A percentile compares a stretch with the other conserved stretches of the same genome.
phyloP scores from a whole-genome alignment of 1,140 invertebrate genomes.

The Kradibia gibbosae region DNA sequence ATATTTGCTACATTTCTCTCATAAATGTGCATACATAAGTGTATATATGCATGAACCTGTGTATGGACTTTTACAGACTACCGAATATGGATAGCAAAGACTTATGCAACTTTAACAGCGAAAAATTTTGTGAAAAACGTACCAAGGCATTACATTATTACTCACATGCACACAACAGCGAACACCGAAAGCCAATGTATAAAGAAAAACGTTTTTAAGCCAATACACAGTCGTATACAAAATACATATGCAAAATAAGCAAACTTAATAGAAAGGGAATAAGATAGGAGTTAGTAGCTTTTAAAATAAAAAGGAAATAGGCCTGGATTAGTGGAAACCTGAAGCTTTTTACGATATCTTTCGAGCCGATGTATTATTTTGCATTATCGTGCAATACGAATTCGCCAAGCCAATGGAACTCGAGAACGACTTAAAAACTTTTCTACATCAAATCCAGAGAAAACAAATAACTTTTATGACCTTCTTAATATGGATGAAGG shows the following conservation, averaged over 20 bases:
- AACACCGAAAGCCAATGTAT: slow-evolving; percentile 59
- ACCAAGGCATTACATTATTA: slow-evolving; percentile 31
- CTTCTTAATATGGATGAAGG: slow-evolving; percentile 20
- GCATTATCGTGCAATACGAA: slow-evolving; percentile 47
- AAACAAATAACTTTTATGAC: slow-evolving; percentile 32
- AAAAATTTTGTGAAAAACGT: slow-evolving; percentile 26
- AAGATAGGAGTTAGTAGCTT: slow-evolving; percentile 46
- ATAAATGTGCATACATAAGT: too few relatives aligned
- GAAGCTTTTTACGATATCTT: slow-evolving; percentile 51
- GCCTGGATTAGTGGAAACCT: slow-evolving; percentile 58
- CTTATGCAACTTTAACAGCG: background rate
- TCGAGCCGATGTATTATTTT: slow-evolving; percentile 28
- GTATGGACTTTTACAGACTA: background rate
- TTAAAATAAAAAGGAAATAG: slow-evolving; percentile 41
- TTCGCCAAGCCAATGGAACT: slow-evolving; percentile 39
- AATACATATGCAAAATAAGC: slow-evolving; percentile 51
- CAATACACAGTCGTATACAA: slow-evolving; percentile 34
- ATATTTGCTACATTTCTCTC: too few relatives aligned
- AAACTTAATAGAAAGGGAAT: slow-evolving; percentile 48
- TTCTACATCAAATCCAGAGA: slow-evolving; percentile 30
- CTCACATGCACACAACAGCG: slow-evolving; percentile 61
- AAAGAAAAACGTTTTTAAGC: slow-evolving; percentile 39
- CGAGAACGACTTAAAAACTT: slow-evolving; percentile 43
- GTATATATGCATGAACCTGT: background rate
- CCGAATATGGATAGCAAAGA: background rate